Percentiles rank a stretch among this genome's conserved stretches.
Evolutionary conservation across 2,888 invertebrate genomes (phyloP).

Genomic region (Ligdia adustata): DNA sequence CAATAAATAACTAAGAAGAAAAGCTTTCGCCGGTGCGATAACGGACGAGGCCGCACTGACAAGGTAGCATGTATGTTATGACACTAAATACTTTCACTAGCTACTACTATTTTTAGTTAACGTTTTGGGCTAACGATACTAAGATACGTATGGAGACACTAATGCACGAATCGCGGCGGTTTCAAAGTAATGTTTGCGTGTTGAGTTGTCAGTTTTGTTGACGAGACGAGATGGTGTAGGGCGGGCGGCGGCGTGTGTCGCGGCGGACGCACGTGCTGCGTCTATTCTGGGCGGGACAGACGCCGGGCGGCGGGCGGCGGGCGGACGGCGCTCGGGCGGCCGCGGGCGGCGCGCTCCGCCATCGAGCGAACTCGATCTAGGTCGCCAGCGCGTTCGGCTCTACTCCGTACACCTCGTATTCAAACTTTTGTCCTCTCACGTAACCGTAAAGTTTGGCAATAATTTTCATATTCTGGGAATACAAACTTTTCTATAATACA

Average conservation of each 20-base stretch:
- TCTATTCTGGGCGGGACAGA: constrained; percentile 82
- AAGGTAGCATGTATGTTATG: constrained; percentile 56
- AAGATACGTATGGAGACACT: constrained; percentile 30
- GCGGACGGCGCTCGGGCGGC: constrained; percentile 60
- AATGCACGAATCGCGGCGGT: constrained; percentile 48
- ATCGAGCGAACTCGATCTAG: constrained; percentile 77
- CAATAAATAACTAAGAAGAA: constrained; percentile 44
- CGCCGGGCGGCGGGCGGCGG: too few species aligned
- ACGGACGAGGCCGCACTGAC: constrained; percentile 71
- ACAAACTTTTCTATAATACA: too few species aligned
- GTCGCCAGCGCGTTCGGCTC: constrained; percentile 61
- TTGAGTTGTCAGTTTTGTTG: constrained; percentile 34
- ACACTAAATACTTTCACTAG: constrained; percentile 58
- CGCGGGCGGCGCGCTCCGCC: constrained; percentile 61
- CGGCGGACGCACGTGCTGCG: constrained; percentile 79
- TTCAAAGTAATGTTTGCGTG: constrained; percentile 37
- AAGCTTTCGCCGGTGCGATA: constrained; percentile 62
- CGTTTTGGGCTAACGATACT: constrained; percentile 31
- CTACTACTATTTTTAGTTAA: constrained; percentile 57
- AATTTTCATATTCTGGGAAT: too few species aligned
- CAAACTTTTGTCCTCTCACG: constrained; percentile 29
- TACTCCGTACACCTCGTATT: constrained; percentile 31
- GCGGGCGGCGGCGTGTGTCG: constrained; percentile 61
- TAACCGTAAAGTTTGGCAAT: constrained; percentile 8
- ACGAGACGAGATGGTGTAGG: constrained; percentile 39